Evolutionary conservation across 2,888 invertebrate genomes (phyloP), one percentile per base, ranked within the genome.

Genomic region (Junonia oenone): DNA sequence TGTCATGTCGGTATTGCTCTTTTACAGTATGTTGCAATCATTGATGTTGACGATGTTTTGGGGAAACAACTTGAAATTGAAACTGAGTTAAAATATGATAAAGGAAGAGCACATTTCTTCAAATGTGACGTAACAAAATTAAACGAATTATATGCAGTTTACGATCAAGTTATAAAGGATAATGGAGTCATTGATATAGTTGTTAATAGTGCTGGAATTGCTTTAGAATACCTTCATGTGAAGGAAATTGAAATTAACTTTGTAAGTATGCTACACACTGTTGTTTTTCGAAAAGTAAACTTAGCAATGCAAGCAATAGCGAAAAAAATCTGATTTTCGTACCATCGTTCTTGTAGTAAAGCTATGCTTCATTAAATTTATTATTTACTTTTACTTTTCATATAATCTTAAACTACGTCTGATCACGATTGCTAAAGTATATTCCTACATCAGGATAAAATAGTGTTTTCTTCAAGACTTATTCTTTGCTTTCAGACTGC

Each of bases 171-270:
- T 0, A 53, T 63, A 26, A 57, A 68, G 6, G 63, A 68, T 0
- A 56, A 70, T 6, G 71, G 64, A 0, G 61, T 62, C 45, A 65
- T 77, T 9, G 75, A 80, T 51, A 51, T 76, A 0, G 68, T 79
- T 5, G 58, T 80, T 3, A 79, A 79, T 45, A 75, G 75, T 51
- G 80, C 79, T 37, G 79, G 73, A 1, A 62, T 73, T 13, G 68
- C 68, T 52, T 68, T 75, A 52, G 73, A 75, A 45, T 63, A 53
- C 2, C 47, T 55, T 2, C 27, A 58, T 35, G 63, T 67, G 51
- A 77, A 75, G 55, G 66, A 66, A 61, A 74, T 79, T 43, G 68
- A 65, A 11, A 59, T 78, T 13, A 35, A 35, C 35, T 35, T 35
- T 35, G 35, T 35, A 6, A 35, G 35, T 35, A n/a, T n/a, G n/a